Conservation (phyloP, 2,797 vertebrate species). For the Peromyscus aztecus region DNA sequence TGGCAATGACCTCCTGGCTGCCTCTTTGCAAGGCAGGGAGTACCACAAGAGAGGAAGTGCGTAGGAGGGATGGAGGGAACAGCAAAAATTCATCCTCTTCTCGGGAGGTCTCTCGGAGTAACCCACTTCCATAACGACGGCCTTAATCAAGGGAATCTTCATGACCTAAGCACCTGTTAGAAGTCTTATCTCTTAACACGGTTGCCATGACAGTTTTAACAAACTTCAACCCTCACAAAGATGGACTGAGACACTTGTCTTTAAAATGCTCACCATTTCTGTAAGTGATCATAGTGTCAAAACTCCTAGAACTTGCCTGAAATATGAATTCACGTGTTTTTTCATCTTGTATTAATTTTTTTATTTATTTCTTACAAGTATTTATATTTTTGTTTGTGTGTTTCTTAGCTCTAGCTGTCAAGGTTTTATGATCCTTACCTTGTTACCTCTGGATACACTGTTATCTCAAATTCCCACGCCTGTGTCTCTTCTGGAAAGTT, state of each 20-base stretch:
- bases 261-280: background rate
- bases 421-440: background rate
- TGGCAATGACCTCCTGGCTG: background rate
- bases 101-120: background rate
- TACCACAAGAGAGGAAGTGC: background rate
- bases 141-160: background rate
- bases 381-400: slow-evolving; percentile 7
- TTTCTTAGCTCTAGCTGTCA: slow-evolving; percentile 52
- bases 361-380: background rate
- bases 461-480: background rate
- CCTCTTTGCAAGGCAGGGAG: background rate
- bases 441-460: background rate
- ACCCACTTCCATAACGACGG: background rate
- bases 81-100: background rate
- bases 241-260: background rate
- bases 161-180: background rate
- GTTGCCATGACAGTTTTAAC: background rate
- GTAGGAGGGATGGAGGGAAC: background rate
- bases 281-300: slow-evolving; percentile 1
- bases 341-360: background rate
- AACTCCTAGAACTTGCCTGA: slow-evolving; percentile 10
- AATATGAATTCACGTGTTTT: background rate
- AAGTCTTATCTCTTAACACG: background rate
- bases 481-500: slow-evolving; percentile 11
- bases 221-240: background rate